These are phyloP conservation scores for Scomberomorus guttatus DNA, from an alignment of 2,797 vertebrate species.

Conservation along the genomic window DNA sequence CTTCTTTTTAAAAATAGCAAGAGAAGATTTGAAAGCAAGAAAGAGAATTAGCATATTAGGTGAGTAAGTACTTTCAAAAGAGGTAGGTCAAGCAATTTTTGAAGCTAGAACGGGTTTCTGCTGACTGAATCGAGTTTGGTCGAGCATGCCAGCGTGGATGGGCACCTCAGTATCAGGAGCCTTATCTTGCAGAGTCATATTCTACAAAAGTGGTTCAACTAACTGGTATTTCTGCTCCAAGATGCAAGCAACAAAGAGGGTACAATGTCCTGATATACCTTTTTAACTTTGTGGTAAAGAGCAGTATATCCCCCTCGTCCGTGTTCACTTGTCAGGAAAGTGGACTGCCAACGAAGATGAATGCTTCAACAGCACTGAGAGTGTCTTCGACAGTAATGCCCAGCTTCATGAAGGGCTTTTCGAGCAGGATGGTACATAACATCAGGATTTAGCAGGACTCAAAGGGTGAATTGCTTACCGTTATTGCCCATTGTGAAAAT, in stretches of 20 bases:
- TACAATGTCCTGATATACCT: not conserved
- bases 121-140: too few species aligned
- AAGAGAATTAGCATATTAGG: too few species aligned
- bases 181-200: conserved; percentile 18
- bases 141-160: not conserved
- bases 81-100: too few species aligned
- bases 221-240: not conserved
- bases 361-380: conserved; percentile 25
- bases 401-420: conserved; percentile 44
- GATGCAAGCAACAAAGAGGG: conserved; percentile 16
- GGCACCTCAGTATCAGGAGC: conserved; percentile 3
- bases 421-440: conserved; percentile 43
- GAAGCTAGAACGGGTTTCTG: too few species aligned
- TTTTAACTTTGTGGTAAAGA: conserved; percentile 18
- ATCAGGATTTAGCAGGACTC: conserved; percentile 48
- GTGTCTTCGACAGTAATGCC: conserved; percentile 56
- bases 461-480: conserved; percentile 53
- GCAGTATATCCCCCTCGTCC: conserved; percentile 8
- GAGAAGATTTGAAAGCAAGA: too few species aligned
- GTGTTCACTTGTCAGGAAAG: conserved; percentile 50
- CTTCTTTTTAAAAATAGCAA: too few species aligned
- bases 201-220: not conserved
- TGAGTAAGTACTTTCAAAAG: too few species aligned
- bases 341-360: conserved; percentile 32
- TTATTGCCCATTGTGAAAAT: conserved; percentile 72